These are phyloP conservation scores for Drosophila mulleri DNA, from an alignment of 2,888 invertebrate genomes.

Conservation along the genomic window DNA sequence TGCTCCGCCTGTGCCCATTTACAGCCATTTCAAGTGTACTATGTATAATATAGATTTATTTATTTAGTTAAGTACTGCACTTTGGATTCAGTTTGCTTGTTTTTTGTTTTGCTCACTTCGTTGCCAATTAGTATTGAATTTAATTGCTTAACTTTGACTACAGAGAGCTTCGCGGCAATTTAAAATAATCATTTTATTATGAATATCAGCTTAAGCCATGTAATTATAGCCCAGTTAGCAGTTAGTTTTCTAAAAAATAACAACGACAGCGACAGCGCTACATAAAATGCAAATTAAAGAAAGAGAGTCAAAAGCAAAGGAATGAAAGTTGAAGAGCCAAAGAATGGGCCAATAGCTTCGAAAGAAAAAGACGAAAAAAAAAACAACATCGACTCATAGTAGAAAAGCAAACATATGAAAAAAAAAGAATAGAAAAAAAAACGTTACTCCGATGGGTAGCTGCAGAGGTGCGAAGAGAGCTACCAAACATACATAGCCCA, in stretches of 20 bases:
- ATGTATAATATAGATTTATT: conserved; percentile 2
- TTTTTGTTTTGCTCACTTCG: neutral
- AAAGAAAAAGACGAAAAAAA: conserved; percentile 40
- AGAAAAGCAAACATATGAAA: conserved; percentile 54
- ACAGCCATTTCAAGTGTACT: too few relatives aligned
- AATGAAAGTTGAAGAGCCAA: conserved; percentile 72
- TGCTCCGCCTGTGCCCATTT: neutral
- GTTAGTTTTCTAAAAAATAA: conserved; percentile 48
- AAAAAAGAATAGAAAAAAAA: neutral
- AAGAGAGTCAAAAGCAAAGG: conserved; percentile 53
- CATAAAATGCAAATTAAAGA: conserved; percentile 75
- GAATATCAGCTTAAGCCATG: conserved; percentile 14
- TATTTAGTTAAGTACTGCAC: conserved; percentile 1
- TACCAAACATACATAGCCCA: conserved; percentile 41
- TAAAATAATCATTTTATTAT: conserved; percentile 26
- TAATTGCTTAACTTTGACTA: conserved; percentile 1
- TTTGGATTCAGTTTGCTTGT: neutral
- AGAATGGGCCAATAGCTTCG: conserved; percentile 65
- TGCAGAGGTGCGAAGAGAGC: conserved; percentile 51
- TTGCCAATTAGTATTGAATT: conserved; percentile 6
- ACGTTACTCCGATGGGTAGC: conserved; percentile 41
- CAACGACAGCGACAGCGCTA: conserved; percentile 26
- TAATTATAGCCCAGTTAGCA: conserved; percentile 42
- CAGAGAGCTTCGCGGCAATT: neutral
- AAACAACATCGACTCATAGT: conserved; percentile 20